Evolutionary conservation across 2,888 invertebrate species (phyloP).

Genomic region (Heliconius ismenius): DNA sequence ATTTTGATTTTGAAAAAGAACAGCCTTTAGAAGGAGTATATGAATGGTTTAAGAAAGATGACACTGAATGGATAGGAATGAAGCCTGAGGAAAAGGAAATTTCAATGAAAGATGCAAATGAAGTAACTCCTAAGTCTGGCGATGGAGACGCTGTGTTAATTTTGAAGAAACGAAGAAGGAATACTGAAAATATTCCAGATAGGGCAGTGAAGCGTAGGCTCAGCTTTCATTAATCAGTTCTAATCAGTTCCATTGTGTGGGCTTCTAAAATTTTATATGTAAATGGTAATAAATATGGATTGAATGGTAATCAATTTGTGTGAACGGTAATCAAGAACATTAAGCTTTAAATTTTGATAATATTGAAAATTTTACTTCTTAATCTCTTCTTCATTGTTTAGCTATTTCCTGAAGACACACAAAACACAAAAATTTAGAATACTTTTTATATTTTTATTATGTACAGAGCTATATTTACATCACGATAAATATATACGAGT

Average conservation of each 20-base stretch:
- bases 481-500: neutral
- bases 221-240: conserved; percentile 50
- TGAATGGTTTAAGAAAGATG: conserved; percentile 66
- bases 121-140: conserved; percentile 56
- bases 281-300: neutral
- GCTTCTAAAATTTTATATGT: neutral
- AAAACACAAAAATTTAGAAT: no score
- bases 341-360: neutral
- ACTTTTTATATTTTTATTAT: no score
- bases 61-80: conserved; percentile 53
- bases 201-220: conserved; percentile 57
- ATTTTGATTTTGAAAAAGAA: conserved; percentile 82
- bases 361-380: neutral
- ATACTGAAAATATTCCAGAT: conserved; percentile 37
- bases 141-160: conserved; percentile 45
- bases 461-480: neutral
- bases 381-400: neutral
- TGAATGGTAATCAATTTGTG: neutral
- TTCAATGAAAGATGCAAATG: conserved; percentile 51
- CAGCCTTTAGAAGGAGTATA: conserved; percentile 67
- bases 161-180: conserved; percentile 47
- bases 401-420: neutral
- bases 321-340: neutral
- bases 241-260: conserved; percentile 21
- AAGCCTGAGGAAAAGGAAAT: conserved; percentile 43